Evolutionary conservation across 2,797 vertebrate species (phyloP), one percentile per base, ranked within the genome.

Genomic region (Furcifer pardalis): DNA sequence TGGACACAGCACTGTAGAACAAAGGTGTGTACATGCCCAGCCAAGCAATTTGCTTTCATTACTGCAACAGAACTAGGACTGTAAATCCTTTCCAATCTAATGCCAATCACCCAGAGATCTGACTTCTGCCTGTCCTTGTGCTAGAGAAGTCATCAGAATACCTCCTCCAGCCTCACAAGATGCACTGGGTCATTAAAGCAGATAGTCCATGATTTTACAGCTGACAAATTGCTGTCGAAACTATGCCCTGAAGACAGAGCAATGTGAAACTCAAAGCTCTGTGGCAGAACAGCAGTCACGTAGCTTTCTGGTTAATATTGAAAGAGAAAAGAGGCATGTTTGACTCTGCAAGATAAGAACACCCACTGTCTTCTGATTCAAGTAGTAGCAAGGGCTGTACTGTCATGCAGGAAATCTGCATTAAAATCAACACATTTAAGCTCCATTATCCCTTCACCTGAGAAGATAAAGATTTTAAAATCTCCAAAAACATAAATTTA

Each of bases 401-500:
- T 79, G 79, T 84, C 89, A 90, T 81, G 27, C 76, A 86, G 79
- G 62, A 87, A 65, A 79, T 35, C 49, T 66, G 46, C 66, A 79
- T 63, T 52, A 56, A 89, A 91, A 74, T 23, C 72, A 81, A 60
- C 62, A 79, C 84, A 52, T 80, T 1, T 68, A n/a, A 23, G 76
- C 60, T 86, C 52, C 79, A 87, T 75, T 91, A 85, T 84, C 7
- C 84, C 84, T 42, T 49, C 13, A 88, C 86, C 59, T 83, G 52
- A 35, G 68, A 87, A 78, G 49, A 84, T 35, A 56, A 90, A 90
- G 89, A 89, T 72, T 78, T 87, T 80, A 91, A 92, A 90, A 80
- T 62, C 30, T 87, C 2, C 84, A 89, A 7, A 56, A 90, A 86
- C 12, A 27, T 59, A 78, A 73, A 62, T 78, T 44, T 71, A 92